Evolutionary conservation across 2,888 invertebrate species (phyloP).

Genomic region (Chrysomela aeneicollis): DNA sequence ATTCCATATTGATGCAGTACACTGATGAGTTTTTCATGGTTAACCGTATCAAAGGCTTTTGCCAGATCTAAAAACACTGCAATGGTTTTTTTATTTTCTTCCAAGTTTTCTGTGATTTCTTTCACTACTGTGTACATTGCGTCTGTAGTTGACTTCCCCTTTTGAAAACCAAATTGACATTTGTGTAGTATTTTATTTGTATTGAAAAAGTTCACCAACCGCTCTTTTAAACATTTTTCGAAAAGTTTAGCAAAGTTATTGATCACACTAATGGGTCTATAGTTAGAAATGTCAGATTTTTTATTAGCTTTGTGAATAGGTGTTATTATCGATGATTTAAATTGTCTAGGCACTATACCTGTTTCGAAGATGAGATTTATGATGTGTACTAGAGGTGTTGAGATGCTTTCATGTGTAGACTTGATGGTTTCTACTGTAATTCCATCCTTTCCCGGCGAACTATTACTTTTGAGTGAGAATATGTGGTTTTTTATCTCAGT

Average conservation of each 20-base stretch:
- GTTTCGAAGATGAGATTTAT: slow-evolving; percentile 5
- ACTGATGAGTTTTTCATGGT: not conserved
- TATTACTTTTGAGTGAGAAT: slow-evolving; percentile 4
- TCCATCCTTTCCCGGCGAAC: slow-evolving; percentile 9
- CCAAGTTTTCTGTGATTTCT: too few species aligned
- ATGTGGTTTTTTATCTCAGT: slow-evolving; percentile 2
- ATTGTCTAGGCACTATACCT: not conserved
- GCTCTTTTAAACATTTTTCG: not conserved
- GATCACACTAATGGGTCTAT: not conserved
- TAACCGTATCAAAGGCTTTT: too few species aligned
- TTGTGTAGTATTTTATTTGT: not conserved
- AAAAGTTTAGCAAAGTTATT: slow-evolving; percentile 1
- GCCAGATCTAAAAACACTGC: not conserved
- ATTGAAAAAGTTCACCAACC: not conserved
- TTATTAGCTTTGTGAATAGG: not conserved
- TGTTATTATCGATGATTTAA: not conserved
- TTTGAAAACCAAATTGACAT: not conserved
- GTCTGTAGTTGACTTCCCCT: too few species aligned
- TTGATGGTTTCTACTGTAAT: not conserved
- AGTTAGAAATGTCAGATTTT: not conserved
- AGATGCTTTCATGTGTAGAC: slow-evolving; percentile 4
- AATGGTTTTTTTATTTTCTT: not conserved
- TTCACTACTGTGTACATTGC: too few species aligned
- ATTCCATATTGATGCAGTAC: not conserved
- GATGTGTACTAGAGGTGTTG: not conserved